These are phyloP conservation scores for Calidris pygmaea DNA, from an alignment of 2,113 vertebrate species.

Conservation along the genomic window DNA sequence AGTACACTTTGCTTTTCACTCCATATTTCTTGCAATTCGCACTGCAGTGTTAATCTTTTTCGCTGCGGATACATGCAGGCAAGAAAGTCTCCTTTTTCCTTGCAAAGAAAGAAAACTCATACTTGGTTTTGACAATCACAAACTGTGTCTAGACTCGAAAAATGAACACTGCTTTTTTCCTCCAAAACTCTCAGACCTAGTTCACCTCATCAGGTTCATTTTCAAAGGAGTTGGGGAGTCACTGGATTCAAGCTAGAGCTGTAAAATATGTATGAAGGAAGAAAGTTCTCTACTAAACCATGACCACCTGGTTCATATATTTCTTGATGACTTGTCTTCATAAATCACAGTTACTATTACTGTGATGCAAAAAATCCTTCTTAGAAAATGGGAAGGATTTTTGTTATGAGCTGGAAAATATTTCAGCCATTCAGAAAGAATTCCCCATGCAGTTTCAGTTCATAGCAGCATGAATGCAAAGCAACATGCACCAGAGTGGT, in stretches of 20 bases:
- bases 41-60: not conserved
- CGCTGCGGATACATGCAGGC: no score
- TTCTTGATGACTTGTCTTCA: not conserved
- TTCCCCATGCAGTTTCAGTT: not conserved
- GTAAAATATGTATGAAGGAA: not conserved
- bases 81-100: not conserved
- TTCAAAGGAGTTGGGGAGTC: not conserved
- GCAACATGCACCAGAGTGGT: not conserved
- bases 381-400: not conserved
- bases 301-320: not conserved
- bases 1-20: not conserved
- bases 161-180: not conserved
- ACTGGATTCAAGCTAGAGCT: not conserved
- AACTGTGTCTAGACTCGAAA: not conserved
- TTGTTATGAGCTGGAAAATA: not conserved
- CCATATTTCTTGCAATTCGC: not conserved
- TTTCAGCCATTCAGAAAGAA: not conserved
- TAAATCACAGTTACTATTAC: not conserved
- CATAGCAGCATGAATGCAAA: not conserved
- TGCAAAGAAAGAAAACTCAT: not conserved
- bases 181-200: not conserved
- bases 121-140: not conserved
- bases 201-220: not conserved
- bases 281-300: not conserved
- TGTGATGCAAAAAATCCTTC: not conserved